Conservation (phyloP, 2,888 invertebrate species). For the Tigriopus californicus region DNA sequence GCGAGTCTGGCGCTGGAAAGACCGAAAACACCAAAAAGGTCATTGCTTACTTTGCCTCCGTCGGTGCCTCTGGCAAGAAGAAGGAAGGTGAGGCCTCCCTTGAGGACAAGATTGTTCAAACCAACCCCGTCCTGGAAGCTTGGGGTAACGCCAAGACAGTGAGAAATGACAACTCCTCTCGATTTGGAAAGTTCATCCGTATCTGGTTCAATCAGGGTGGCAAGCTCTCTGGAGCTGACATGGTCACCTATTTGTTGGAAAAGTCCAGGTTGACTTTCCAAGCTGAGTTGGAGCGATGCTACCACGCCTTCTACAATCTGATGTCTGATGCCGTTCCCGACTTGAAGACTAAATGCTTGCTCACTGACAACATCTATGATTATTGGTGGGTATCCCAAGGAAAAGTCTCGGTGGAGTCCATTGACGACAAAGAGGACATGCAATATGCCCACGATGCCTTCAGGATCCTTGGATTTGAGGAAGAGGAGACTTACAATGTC, state of each 20-base stretch:
- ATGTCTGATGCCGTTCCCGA: constrained; percentile 77
- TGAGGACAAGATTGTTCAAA: constrained; percentile 27
- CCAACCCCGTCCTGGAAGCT: constrained; percentile 96
- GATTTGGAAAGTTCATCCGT: constrained; percentile 99
- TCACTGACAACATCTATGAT: constrained; percentile 30
- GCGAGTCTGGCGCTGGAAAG: constrained; percentile 90
- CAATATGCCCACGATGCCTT: constrained; percentile 51
- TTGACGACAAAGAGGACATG: constrained; percentile 17
- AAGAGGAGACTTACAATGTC: constrained; percentile 86
- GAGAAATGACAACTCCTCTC: constrained; percentile 99
- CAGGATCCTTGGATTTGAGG: constrained; percentile 94
- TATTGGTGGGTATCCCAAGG: constrained; percentile 37
- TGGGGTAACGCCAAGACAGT: constrained; percentile 99
- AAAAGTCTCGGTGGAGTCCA: constrained; percentile 15
- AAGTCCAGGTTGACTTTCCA: constrained; percentile 99
- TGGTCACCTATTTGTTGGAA: constrained; percentile 98
- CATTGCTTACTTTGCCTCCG: constrained; percentile 36
- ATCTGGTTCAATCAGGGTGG: constrained; percentile 98
- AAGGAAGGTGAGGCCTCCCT: constrained; percentile 23
- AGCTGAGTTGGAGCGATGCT: constrained; percentile 90
- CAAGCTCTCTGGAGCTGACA: constrained; percentile 99
- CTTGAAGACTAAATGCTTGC: constrained; percentile 46
- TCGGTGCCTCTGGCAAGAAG: constrained; percentile 74
- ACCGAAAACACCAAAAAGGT: constrained; percentile 41
- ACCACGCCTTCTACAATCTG: constrained; percentile 99